phyloP scores from a whole-genome alignment of 2,797 vertebrate genomes.

The Distichodus sexfasciatus region DNA sequence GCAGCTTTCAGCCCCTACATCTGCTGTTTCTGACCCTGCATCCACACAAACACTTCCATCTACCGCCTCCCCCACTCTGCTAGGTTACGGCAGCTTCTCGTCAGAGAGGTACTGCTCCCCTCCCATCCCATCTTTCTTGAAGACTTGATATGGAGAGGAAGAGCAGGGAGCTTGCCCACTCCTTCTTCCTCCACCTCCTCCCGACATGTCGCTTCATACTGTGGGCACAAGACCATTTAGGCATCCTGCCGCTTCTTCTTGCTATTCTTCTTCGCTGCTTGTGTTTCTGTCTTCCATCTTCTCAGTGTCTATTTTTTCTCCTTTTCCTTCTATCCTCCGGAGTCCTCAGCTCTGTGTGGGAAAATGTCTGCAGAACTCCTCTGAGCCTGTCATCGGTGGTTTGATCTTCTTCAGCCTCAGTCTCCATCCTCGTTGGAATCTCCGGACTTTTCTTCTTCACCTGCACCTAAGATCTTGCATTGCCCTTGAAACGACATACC shows the following conservation, averaged over 20 bases:
- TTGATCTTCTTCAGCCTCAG: conserved; percentile 16
- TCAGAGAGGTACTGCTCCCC: neutral
- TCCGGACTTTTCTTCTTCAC: neutral
- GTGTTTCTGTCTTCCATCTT: neutral
- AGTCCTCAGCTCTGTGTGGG: conserved; percentile 33
- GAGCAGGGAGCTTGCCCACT: no score
- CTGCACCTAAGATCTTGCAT: neutral
- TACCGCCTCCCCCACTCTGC: neutral
- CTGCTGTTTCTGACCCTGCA: conserved; percentile 21
- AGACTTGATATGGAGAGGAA: no score
- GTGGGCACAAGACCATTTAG: no score
- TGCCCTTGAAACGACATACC: neutral
- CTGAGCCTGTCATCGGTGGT: neutral
- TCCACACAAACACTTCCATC: conserved; percentile 34
- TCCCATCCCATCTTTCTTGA: neutral
- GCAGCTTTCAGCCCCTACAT: conserved; percentile 21
- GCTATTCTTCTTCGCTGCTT: conserved; percentile 1
- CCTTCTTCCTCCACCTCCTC: no score
- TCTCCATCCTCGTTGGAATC: neutral
- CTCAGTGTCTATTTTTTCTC: neutral
- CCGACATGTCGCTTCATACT: no score
- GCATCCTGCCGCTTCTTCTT: neutral
- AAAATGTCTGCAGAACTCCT: no score
- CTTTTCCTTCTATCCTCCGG: neutral
- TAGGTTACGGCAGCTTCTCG: neutral